Conservation (phyloP, 2,113 vertebrate genomes). For the Ictalurus punctatus region DNA sequence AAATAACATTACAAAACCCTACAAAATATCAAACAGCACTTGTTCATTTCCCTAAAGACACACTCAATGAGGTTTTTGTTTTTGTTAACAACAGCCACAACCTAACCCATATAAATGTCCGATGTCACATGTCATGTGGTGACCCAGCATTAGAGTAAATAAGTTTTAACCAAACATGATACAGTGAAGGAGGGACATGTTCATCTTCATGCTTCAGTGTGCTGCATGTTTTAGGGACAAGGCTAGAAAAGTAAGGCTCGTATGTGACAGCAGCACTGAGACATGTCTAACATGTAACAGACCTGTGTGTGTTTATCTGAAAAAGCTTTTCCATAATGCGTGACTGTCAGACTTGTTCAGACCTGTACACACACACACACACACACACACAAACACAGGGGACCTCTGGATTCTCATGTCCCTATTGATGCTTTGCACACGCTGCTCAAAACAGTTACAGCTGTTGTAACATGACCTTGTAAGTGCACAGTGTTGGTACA, state of each 20-base stretch:
- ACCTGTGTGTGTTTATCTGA: not conserved
- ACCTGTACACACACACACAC: conserved; percentile 31
- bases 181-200: not conserved
- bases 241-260: conserved; percentile 39
- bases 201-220: not conserved
- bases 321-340: not conserved
- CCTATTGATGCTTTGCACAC: conserved; percentile 29
- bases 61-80: not conserved
- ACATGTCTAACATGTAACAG: conserved; percentile 50
- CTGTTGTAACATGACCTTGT: conserved; percentile 32
- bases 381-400: conserved; percentile 40
- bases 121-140: not conserved
- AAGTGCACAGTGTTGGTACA: not conserved
- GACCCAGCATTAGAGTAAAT: not conserved
- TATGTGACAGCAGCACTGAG: conserved; percentile 48
- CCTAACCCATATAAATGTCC: not conserved
- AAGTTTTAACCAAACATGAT: not conserved
- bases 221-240: not conserved
- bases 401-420: conserved; percentile 35
- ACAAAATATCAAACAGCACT: not conserved
- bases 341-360: conserved; percentile 18
- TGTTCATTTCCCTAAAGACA: not conserved
- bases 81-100: not conserved
- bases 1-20: not conserved
- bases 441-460: conserved; percentile 35